A percentile compares a stretch with the other conserved stretches of the same genome.
These are phyloP conservation scores for Coenobita brevimanus DNA, from an alignment of 1,140 invertebrate genomes.

Conservation along the genomic window DNA sequence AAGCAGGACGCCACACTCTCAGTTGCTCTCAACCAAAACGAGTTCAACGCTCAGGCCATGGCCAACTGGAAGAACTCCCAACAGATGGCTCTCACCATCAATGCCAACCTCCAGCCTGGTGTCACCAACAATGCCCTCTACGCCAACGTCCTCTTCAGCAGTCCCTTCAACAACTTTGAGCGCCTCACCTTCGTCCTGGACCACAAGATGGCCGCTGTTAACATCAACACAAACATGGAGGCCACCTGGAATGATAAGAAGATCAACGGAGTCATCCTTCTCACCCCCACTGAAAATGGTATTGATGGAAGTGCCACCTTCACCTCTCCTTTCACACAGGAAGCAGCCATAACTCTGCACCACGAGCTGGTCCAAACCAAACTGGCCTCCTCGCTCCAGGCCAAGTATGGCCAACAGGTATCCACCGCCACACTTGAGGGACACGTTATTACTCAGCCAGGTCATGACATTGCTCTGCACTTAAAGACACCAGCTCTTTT, in stretches of 20 bases:
- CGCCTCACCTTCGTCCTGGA: conserved; percentile 18
- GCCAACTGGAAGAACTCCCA: conserved; percentile 55
- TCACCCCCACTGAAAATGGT: conserved; percentile 20
- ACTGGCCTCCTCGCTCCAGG: conserved; percentile 14
- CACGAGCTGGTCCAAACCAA: conserved; percentile 18
- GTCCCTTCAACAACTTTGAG: conserved; percentile 33
- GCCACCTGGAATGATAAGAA: conserved; percentile 34
- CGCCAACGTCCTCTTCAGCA: conserved; percentile 32
- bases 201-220: conserved; percentile 31
- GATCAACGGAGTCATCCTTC: conserved; percentile 37
- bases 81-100: conserved; percentile 23
- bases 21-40: conserved; percentile 17
- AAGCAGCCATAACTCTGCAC: background rate
- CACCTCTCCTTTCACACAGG: conserved; percentile 36
- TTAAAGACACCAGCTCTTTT: background rate
- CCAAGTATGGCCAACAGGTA: conserved; percentile 25
- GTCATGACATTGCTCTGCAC: background rate
- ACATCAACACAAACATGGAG: conserved; percentile 32
- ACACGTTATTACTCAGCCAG: background rate
- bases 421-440: background rate
- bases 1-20: conserved; percentile 30
- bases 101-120: conserved; percentile 23
- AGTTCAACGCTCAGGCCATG: conserved; percentile 7
- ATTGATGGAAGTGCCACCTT: conserved; percentile 30
- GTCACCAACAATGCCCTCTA: background rate